These are phyloP conservation scores for Apoderus coryli DNA, from an alignment of 2,888 invertebrate genomes.

Conservation along the genomic window DNA sequence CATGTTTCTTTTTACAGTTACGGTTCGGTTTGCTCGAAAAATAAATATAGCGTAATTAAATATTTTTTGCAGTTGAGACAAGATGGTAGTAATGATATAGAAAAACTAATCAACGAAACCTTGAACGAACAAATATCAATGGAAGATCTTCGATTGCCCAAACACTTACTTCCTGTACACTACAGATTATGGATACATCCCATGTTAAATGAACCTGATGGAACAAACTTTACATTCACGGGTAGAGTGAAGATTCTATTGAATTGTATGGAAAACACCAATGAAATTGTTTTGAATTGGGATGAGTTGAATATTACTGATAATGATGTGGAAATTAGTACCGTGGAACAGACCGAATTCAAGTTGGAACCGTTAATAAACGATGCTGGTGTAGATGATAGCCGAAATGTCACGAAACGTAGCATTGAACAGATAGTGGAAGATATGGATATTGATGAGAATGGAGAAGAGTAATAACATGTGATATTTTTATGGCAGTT, in stretches of 20 bases:
- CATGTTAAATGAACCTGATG: conserved; percentile 23
- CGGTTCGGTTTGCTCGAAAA: too few relatives aligned
- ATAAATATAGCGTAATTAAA: too few relatives aligned
- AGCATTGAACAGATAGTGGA: too few relatives aligned
- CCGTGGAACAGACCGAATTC: conserved; percentile 15
- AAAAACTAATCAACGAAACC: conserved; percentile 27
- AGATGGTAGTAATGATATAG: conserved; percentile 26
- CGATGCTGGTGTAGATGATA: conserved; percentile 3
- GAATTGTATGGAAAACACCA: conserved; percentile 24
- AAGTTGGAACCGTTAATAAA: conserved; percentile 5
- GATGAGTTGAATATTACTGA: conserved; percentile 24
- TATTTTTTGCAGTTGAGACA: conserved; percentile 20
- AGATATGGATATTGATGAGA: too few relatives aligned
- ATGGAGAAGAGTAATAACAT: too few relatives aligned
- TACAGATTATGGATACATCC: conserved; percentile 28
- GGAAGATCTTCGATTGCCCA: conserved; percentile 25
- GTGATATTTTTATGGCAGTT: too few relatives aligned
- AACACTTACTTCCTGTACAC: conserved; percentile 22
- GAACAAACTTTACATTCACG: conserved; percentile 27
- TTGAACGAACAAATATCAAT: conserved; percentile 22
- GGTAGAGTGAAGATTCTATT: conserved; percentile 26
- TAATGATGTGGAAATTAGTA: conserved; percentile 21
- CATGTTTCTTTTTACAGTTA: neutral
- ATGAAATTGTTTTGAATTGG: conserved; percentile 26
- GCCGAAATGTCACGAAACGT: conserved; percentile 13